Evolutionary conservation across 2,888 invertebrate genomes (phyloP), one percentile per base, ranked within the genome.

Genomic region (Helicoverpa assulta): DNA sequence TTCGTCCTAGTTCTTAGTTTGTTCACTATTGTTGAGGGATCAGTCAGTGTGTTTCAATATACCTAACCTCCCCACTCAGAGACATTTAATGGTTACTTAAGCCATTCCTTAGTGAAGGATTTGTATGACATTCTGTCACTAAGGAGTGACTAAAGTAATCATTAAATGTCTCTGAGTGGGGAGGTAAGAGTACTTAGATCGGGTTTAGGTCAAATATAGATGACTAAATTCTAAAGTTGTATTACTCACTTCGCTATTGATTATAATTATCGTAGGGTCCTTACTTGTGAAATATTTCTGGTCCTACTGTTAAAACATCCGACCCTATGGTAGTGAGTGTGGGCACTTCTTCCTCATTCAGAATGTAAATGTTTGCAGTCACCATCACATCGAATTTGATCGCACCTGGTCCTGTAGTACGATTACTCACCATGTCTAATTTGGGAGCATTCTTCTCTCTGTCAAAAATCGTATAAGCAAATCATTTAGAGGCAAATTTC

Each of bases 301-400:
- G 96, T 1, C 93, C 96, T 7, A 97, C 95, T 33, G 94, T 92
- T 14, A 97, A 88, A 51, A 97, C 96, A 80, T 97, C 97, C 0
- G 97, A 96, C 65, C 96, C 96, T 16, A 97, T 94, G 3, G 97
- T 97, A 0, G 97, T 97, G 55, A 97, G 91, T 1, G 97, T 96
- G 3, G 98, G 98, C 0, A 98, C 97, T 83, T 98, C 98, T 86
- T 97, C 96, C 83, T 96, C 96, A 40, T 97, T 97, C 64, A 97
- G 85, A 75, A 97, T 96, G 81, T 97, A 97, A 51, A 97, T 96
- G 81, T 96, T 97, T 3, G 94, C 95, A 19, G 94, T 90, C 3
- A 96, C 96, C 79, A 92, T 86, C 1, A 94, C 91, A 70, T 93
- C 90, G 84, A 97, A 94, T 68, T 92, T 94, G 6, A 97, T 89